These are phyloP conservation scores for Ctenodactylus gundi DNA, from an alignment of 2,113 vertebrate species.

Conservation along the genomic window DNA sequence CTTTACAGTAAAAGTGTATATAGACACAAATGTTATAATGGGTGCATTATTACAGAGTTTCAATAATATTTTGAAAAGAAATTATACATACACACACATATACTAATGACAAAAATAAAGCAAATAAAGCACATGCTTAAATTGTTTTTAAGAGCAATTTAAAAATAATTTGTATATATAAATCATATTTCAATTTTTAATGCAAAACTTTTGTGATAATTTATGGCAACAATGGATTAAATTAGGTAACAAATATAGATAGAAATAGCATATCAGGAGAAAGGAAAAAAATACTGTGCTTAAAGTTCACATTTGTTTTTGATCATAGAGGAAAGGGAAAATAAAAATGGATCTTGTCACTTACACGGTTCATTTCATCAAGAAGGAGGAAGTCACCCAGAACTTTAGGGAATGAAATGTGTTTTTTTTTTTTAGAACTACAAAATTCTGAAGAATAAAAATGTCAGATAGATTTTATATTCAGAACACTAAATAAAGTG, in stretches of 20 bases:
- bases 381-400: not conserved
- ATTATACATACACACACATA: not conserved
- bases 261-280: not conserved
- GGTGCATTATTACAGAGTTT: not conserved
- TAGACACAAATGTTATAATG: not conserved
- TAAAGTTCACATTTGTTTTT: slow-evolving; percentile 38
- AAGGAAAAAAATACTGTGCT: not conserved
- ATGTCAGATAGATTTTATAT: not conserved
- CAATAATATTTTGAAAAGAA: not conserved
- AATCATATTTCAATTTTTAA: not conserved
- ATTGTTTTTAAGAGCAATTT: not conserved
- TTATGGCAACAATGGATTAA: not conserved
- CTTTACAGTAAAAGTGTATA: not conserved
- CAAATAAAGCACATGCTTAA: not conserved
- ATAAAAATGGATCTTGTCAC: not conserved
- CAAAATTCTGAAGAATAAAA: slow-evolving; percentile 14
- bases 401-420: not conserved
- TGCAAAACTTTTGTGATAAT: not conserved
- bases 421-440: not conserved
- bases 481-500: not conserved
- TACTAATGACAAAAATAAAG: too few species aligned
- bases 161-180: not conserved
- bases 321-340: slow-evolving; percentile 24
- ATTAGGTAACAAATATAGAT: not conserved
- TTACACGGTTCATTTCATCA: slow-evolving; percentile 24